Evolutionary conservation across 2,797 vertebrate genomes (phyloP), one percentile per base, ranked within the genome.

Genomic region (Buceros bicornis): DNA sequence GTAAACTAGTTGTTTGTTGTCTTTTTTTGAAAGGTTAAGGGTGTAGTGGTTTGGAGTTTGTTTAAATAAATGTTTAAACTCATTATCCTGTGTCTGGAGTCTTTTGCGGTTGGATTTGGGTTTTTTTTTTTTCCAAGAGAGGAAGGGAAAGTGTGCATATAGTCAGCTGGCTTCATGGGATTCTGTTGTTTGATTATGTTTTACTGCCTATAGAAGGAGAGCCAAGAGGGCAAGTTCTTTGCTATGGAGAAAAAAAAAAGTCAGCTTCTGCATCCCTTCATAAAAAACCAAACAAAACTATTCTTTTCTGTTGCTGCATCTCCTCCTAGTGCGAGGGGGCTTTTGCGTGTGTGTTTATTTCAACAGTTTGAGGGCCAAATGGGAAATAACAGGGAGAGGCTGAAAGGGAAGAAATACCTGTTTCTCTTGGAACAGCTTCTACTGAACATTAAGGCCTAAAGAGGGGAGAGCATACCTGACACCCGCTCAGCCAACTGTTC

Each of bases 31-130:
- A 97, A 98, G 96, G 92, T 95, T 97, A 95, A 94, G 96, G 98
- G 92, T 98, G 96, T 96, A 97, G 97, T 98, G 98, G 96, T 98
- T 98, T 98, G 98, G 96, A 97, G 89, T 98, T 98, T 98, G 96
- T 98, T 98, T 97, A 97, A 98, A 98, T 98, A 98, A 98, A 98
- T 90, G 90, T 97, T 97, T 97, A 97, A 98, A 97, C 84, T 97
- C 70, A 78, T 64, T 83, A 50, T 80, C 18, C n/a, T 60, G 35
- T 78, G 21, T 93, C 67, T 2, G 4, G 87, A 79, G 35, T 71
- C 2, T 42, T 65, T 67, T 21, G 17, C 33, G 33, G 33, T 33
- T 48, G 47, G 21, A 19, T 48, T 48, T 19, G 47, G 47, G 33
- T 29, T 26, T n/a, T 56, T 62, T 18, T 40, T 16, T 28, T 4